These are phyloP conservation scores for Thecophora atra DNA, from an alignment of 2,888 invertebrate genomes.

Conservation along the genomic window DNA sequence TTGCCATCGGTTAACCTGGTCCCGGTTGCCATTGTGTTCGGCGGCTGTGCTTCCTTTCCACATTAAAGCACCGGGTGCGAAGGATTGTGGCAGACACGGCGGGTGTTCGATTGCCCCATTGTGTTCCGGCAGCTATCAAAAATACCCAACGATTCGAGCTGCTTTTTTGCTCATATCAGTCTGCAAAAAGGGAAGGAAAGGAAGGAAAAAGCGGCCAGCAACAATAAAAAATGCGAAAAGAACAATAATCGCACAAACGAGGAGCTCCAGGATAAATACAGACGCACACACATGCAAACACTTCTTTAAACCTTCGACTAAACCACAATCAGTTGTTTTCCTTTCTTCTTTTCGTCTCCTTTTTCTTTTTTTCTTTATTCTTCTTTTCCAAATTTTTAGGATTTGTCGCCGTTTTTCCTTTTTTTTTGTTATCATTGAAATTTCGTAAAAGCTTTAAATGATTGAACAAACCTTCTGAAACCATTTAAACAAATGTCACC, in stretches of 20 bases:
- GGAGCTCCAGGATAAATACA: too few relatives aligned
- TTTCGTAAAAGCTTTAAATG: constrained; percentile 27
- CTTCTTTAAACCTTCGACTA: background rate
- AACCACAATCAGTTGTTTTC: background rate
- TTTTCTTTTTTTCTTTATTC: background rate
- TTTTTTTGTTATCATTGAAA: background rate
- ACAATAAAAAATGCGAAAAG: constrained; percentile 5
- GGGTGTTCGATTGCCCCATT: constrained; percentile 27
- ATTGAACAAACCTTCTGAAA: constrained; percentile 38
- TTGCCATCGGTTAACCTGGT: constrained; percentile 2
- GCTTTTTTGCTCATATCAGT: background rate
- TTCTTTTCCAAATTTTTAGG: background rate
- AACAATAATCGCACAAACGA: constrained; percentile 3
- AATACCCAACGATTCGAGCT: background rate
- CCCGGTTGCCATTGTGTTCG: background rate
- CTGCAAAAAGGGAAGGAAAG: background rate
- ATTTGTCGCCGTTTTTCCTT: too few relatives aligned
- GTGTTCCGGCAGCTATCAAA: background rate
- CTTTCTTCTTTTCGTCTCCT: too few relatives aligned
- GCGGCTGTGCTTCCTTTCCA: background rate
- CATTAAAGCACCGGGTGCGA: constrained; percentile 1
- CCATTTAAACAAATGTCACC: constrained; percentile 39
- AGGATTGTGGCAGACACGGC: constrained; percentile 32
- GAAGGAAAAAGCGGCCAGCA: background rate
- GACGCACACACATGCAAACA: background rate